Conservation (phyloP, 2,113 vertebrate genomes). For the Seriola quinqueradiata region DNA sequence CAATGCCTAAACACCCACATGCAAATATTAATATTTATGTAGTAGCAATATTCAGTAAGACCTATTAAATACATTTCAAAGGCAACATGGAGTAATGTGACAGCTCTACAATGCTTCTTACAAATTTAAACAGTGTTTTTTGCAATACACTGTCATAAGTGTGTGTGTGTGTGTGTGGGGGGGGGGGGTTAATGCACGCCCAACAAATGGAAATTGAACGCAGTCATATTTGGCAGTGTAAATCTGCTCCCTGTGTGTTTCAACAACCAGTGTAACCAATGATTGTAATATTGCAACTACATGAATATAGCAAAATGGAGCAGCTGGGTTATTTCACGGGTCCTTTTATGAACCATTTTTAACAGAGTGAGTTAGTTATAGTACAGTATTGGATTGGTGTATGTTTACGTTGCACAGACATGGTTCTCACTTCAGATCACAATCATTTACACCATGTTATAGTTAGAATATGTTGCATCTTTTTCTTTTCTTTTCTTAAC, state of each 20-base stretch:
- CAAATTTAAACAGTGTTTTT: neutral
- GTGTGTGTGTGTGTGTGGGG: too few species aligned
- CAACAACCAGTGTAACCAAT: neutral
- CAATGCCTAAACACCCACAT: conserved; percentile 18
- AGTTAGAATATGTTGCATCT: too few species aligned
- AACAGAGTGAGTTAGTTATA: neutral
- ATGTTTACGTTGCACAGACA: neutral
- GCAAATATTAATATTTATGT: neutral
- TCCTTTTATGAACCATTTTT: neutral
- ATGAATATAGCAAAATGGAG: conserved; percentile 20
- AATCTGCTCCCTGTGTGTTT: neutral
- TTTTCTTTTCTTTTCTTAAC: too few species aligned
- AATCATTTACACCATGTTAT: neutral
- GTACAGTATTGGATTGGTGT: neutral
- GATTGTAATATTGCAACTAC: conserved; percentile 24
- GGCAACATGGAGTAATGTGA: neutral
- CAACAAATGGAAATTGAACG: neutral
- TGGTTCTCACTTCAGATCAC: neutral
- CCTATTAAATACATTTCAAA: neutral
- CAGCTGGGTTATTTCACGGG: too few species aligned
- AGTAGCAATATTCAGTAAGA: neutral
- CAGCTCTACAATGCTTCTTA: neutral
- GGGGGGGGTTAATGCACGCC: too few species aligned
- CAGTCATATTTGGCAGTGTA: neutral
- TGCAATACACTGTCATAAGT: neutral